Conservation (phyloP, 2,113 vertebrate genomes). For the Proteles cristata region DNA sequence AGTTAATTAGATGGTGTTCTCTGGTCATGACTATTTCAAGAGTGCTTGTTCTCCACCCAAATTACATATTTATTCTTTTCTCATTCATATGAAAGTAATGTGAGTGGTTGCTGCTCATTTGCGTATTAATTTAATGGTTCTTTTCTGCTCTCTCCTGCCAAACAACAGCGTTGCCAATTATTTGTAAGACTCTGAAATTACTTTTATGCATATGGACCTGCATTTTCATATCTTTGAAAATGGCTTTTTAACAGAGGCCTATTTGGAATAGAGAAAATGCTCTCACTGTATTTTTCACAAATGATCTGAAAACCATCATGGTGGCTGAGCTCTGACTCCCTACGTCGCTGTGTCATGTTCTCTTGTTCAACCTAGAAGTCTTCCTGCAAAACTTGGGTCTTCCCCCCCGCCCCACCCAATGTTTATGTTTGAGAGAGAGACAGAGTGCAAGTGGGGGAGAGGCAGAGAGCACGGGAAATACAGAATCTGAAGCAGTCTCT, state of each 20-base stretch:
- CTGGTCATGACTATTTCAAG: neutral
- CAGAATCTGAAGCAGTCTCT: too few species aligned
- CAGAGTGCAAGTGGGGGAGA: too few species aligned
- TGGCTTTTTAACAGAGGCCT: neutral
- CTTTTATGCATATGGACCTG: neutral
- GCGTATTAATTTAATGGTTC: conserved; percentile 9
- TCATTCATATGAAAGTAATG: neutral
- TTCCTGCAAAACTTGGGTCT: neutral
- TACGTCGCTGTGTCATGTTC: neutral
- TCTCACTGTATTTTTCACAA: neutral
- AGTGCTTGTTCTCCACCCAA: neutral
- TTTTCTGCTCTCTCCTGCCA: neutral
- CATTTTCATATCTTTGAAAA: neutral
- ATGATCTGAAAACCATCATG: neutral
- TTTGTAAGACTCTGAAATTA: conserved; percentile 18
- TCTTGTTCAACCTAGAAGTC: neutral
- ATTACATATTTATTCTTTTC: neutral
- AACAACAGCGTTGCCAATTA: neutral
- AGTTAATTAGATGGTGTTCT: neutral
- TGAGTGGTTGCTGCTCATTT: conserved; percentile 44
- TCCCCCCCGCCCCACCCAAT: neutral
- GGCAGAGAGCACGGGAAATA: too few species aligned
- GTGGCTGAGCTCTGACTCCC: neutral
- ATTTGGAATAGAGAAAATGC: neutral
- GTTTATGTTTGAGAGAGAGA: too few species aligned